These are phyloP conservation scores for Sebastes nivosus DNA, from an alignment of 2,797 vertebrate genomes.

Conservation along the genomic window DNA sequence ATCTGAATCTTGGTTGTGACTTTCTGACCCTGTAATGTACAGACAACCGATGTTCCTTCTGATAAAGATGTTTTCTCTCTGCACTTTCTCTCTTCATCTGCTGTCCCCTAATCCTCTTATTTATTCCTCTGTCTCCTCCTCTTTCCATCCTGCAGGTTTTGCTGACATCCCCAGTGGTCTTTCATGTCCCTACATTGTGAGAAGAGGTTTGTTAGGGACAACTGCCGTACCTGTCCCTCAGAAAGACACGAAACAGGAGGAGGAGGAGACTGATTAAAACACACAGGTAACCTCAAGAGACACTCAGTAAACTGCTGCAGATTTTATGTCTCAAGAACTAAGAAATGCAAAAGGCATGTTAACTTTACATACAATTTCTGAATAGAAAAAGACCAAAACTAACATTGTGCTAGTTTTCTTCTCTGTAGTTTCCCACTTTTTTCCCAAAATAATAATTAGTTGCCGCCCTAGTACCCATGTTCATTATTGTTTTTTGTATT, in stretches of 20 bases:
- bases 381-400: neutral
- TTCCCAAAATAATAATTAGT: neutral
- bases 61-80: neutral
- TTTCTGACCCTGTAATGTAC: neutral
- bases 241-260: slow-evolving; percentile 46
- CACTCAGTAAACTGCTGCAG: neutral
- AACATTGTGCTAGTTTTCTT: neutral
- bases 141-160: slow-evolving; percentile 76
- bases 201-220: slow-evolving; percentile 84
- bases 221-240: slow-evolving; percentile 64
- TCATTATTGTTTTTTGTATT: neutral
- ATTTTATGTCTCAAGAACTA: neutral
- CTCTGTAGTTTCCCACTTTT: neutral
- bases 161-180: slow-evolving; percentile 86
- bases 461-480: neutral
- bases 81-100: neutral
- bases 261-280: slow-evolving; percentile 71
- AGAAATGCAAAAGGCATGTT: neutral
- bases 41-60: neutral
- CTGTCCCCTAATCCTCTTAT: neutral
- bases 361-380: neutral
- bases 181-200: slow-evolving; percentile 86
- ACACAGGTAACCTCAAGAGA: slow-evolving; percentile 26
- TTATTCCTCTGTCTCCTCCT: neutral
- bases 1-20: neutral